A percentile compares a stretch with the other conserved stretches of the same genome.
Evolutionary conservation across 2,888 invertebrate genomes (phyloP).

Genomic region (Biston stratarius): DNA sequence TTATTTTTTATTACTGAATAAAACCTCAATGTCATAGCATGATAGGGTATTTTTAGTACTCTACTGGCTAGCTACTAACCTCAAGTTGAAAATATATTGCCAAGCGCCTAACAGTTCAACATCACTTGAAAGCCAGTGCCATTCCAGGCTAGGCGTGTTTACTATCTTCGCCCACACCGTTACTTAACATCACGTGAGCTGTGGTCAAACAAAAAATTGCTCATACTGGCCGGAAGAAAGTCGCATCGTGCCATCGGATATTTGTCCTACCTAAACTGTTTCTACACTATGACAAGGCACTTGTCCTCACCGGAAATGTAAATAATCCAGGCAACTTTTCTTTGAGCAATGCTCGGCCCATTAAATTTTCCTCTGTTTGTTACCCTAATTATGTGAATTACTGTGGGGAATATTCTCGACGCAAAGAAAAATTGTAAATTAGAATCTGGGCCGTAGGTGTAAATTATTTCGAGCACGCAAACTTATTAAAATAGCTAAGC

Average conservation of each 20-base stretch:
- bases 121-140: too few relatives aligned
- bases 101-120: too few relatives aligned
- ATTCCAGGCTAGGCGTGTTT: too few relatives aligned
- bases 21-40: too few relatives aligned
- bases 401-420: constrained; percentile 63
- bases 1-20: too few relatives aligned
- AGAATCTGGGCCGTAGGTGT: constrained; percentile 55
- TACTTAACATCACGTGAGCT: too few relatives aligned
- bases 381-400: constrained; percentile 74
- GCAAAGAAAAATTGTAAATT: constrained; percentile 60
- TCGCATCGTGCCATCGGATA: too few relatives aligned
- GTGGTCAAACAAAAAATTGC: too few relatives aligned
- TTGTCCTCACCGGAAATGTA: constrained; percentile 67
- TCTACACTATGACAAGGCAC: constrained; percentile 11
- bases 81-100: too few relatives aligned
- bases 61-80: too few relatives aligned
- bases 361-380: constrained; percentile 75
- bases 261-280: not conserved
- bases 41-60: too few relatives aligned
- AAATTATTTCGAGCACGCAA: constrained; percentile 45
- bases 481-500: constrained; percentile 33
- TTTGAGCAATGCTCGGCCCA: constrained; percentile 56
- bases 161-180: too few relatives aligned
- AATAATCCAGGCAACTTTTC: constrained; percentile 72
- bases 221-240: not conserved